Percentiles rank a stretch among this genome's conserved stretches.
phyloP scores from a whole-genome alignment of 2,888 invertebrate genomes.

The Acleris holmiana region DNA sequence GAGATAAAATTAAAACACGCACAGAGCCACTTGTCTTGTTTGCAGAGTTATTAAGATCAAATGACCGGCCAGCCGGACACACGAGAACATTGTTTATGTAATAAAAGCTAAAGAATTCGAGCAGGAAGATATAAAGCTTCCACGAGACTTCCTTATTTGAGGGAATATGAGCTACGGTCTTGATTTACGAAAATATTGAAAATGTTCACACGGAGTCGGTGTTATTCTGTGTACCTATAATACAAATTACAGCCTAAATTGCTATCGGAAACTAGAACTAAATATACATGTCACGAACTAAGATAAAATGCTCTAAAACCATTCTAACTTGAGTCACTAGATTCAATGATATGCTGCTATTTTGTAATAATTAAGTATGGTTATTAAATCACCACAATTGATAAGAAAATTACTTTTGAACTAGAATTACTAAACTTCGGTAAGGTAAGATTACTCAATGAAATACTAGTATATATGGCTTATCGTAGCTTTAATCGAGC shows the following conservation, averaged over 20 bases:
- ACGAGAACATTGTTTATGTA: slow-evolving; percentile 60
- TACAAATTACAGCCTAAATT: neutral
- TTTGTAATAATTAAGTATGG: too few relatives aligned
- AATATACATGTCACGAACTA: slow-evolving; percentile 1
- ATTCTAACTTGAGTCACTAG: neutral
- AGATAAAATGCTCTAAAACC: neutral
- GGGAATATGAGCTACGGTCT: slow-evolving; percentile 6
- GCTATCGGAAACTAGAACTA: too few relatives aligned
- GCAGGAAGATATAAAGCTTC: slow-evolving; percentile 69
- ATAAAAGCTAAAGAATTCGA: slow-evolving; percentile 55
- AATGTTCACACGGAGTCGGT: neutral
- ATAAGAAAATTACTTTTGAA: too few relatives aligned
- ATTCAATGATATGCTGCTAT: too few relatives aligned
- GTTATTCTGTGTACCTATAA: neutral
- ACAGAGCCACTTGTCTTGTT: slow-evolving; percentile 55
- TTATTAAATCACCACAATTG: too few relatives aligned
- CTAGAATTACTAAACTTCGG: too few relatives aligned
- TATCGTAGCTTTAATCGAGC: too few relatives aligned
- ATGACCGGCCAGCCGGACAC: slow-evolving; percentile 52
- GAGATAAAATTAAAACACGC: slow-evolving; percentile 41
- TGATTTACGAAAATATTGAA: neutral
- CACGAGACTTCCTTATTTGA: slow-evolving; percentile 31
- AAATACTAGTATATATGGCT: too few relatives aligned
- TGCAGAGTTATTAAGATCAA: slow-evolving; percentile 66
- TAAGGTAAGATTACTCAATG: too few relatives aligned